Base-by-base conservation (phyloP, 2,888 invertebrate species). In the Watsonalla cultraria region DNA sequence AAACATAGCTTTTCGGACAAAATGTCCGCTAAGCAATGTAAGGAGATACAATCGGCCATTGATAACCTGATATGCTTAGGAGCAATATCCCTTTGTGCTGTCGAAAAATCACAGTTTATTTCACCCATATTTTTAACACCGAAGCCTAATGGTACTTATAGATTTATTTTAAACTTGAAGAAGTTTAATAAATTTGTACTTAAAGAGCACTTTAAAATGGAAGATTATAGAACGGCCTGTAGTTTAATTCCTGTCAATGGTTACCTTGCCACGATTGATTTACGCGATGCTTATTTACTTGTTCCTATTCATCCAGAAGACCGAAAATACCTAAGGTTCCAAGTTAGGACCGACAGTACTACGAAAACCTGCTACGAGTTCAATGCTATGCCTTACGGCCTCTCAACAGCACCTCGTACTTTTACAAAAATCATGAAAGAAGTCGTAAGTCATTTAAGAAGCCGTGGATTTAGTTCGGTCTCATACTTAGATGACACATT, bases 151-250 rank as follows among this genome's bases (percentile, higher is more conserved):
- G 58, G 58, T 5, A 37, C 50, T 5, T 46, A 24, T 13, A 24
- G 60, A 5, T 58, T 58, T 47, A 60, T 60, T 42, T 13, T 58
- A 11, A 58, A 61, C 33, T 37, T 61, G n/a, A 58, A 61, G 47
- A n/a, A 47, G 1, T 14, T 61, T 5, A 61, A 58, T 24, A 55
- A 57, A 24, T 57, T 55, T 50, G 51, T 61, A 37, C 0, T 0
- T 7, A 34, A 24, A 5, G 6, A 6, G 0, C 52, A 52, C 7
- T 52, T 52, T 24, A 52, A 48, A 35, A 52, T 47, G 42, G 52
- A 47, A n/a, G 52, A 52, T 34, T 6, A 45, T n/a, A 11, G 52
- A 14, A 52, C 52, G 5, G 47, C 52, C 6, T 33, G 5, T 0
- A 52, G 34, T 2, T 14, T 47, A 13, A 7, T 52, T 0, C 42